These are phyloP conservation scores for Drosophila tripunctata DNA, from an alignment of 2,888 invertebrate genomes.

Conservation along the genomic window DNA sequence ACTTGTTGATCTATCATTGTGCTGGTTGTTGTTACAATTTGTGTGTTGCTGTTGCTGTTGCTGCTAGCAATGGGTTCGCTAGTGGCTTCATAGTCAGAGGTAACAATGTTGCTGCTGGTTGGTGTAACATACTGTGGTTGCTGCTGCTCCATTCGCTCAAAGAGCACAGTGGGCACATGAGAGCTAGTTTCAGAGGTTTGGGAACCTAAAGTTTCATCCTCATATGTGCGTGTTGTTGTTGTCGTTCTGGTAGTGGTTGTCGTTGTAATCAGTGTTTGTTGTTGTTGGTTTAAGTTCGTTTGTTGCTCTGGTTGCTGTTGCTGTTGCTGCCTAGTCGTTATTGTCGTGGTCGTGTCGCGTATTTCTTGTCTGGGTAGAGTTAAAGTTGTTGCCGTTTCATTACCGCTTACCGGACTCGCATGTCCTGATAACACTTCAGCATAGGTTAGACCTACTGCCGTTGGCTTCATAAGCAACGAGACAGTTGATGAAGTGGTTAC, in stretches of 20 bases:
- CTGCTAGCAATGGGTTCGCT: conserved; percentile 18
- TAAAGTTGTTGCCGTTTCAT: conserved; percentile 59
- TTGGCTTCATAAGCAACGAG: conserved; percentile 84
- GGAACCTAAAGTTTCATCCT: conserved; percentile 18
- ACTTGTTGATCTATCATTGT: conserved; percentile 40
- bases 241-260: conserved; percentile 43
- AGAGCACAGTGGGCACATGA: conserved; percentile 42
- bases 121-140: conserved; percentile 42
- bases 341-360: conserved; percentile 37
- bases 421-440: conserved; percentile 90
- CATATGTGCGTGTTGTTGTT: conserved; percentile 48
- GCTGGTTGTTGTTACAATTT: conserved; percentile 21
- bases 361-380: conserved; percentile 37
- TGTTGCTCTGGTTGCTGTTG: conserved; percentile 44
- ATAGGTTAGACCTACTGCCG: conserved; percentile 85
- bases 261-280: conserved; percentile 36
- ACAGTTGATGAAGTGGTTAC: conserved; percentile 85
- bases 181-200: conserved; percentile 27
- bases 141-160: conserved; percentile 26
- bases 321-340: conserved; percentile 38
- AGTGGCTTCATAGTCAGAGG: conserved; percentile 27
- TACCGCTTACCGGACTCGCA: conserved; percentile 83
- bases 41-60: conserved; percentile 4
- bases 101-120: conserved; percentile 26
- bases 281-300: conserved; percentile 32